Evolutionary conservation across 2,113 vertebrate species (phyloP).

Genomic region (Oreochromis spilurus): DNA sequence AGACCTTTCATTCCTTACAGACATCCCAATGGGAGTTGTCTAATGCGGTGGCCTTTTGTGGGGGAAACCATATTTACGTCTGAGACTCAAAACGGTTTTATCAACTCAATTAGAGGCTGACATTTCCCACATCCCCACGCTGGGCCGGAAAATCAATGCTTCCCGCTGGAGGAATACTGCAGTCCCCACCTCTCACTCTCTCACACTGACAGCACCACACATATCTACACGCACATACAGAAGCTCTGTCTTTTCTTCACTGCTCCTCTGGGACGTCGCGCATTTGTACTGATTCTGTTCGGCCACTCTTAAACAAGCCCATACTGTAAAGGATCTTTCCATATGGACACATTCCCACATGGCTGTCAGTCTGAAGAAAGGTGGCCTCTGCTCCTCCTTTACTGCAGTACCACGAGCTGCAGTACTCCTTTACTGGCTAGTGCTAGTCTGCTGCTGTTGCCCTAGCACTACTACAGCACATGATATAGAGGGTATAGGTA

Average conservation of each 20-base stretch:
- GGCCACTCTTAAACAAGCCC: conserved; percentile 24
- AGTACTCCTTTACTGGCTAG: neutral
- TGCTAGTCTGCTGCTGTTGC: neutral
- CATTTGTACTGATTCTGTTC: conserved; percentile 46
- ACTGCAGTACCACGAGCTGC: conserved; percentile 34
- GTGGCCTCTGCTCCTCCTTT: neutral
- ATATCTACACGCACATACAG: conserved; percentile 16
- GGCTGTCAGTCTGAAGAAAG: conserved; percentile 20
- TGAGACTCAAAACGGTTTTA: conserved; percentile 69
- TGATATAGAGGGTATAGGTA: conserved; percentile 1
- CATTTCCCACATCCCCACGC: conserved; percentile 65
- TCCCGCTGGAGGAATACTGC: conserved; percentile 62
- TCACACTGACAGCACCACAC: conserved; percentile 40
- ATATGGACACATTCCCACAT: conserved; percentile 22
- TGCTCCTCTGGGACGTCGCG: conserved; percentile 25
- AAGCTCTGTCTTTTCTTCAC: neutral
- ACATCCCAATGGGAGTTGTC: conserved; percentile 34
- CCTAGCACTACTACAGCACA: neutral
- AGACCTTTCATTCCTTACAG: conserved; percentile 30
- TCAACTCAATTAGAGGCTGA: conserved; percentile 75
- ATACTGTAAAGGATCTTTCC: conserved; percentile 37
- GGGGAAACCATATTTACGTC: conserved; percentile 56
- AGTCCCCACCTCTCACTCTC: conserved; percentile 56
- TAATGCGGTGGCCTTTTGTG: conserved; percentile 45
- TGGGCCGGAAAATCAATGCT: conserved; percentile 64